These are phyloP conservation scores for Trogon surrucura DNA, from an alignment of 2,113 vertebrate species.

Conservation along the genomic window DNA sequence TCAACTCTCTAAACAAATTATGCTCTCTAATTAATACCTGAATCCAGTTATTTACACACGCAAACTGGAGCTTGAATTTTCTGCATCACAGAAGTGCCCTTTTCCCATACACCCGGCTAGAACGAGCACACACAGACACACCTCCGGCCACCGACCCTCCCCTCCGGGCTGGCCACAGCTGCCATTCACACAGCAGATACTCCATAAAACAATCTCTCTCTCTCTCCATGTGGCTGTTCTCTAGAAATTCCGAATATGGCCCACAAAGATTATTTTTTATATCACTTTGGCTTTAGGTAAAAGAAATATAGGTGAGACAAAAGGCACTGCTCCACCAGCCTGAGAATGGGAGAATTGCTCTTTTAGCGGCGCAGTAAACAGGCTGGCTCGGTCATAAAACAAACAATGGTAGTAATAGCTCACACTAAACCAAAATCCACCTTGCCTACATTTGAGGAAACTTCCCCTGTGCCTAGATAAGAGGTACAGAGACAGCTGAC, in stretches of 20 bases:
- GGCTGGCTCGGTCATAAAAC: not conserved
- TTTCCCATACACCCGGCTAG: not conserved
- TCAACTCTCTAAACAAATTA: not conserved
- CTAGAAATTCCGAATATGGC: not conserved
- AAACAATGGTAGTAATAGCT: not conserved
- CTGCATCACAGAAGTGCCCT: not conserved
- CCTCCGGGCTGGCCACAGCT: not conserved
- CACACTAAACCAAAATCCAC: not conserved
- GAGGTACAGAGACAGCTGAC: not conserved
- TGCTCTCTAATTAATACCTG: constrained; percentile 4
- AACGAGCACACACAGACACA: fast-evolving
- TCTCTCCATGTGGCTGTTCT: not conserved
- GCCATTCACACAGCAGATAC: not conserved
- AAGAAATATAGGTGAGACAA: not conserved
- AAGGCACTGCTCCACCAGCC: not conserved
- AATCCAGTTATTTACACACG: not conserved
- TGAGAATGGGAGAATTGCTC: not conserved
- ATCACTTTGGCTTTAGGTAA: not conserved
- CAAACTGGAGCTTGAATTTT: not conserved
- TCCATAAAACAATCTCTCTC: not conserved
- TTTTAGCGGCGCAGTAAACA: not conserved
- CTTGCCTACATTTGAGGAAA: not conserved
- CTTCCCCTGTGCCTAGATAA: not conserved
- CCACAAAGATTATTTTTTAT: not conserved
- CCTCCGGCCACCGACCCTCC: not conserved